phyloP scores from a whole-genome alignment of 2,797 vertebrate species.

The Enteromius radiatus region DNA sequence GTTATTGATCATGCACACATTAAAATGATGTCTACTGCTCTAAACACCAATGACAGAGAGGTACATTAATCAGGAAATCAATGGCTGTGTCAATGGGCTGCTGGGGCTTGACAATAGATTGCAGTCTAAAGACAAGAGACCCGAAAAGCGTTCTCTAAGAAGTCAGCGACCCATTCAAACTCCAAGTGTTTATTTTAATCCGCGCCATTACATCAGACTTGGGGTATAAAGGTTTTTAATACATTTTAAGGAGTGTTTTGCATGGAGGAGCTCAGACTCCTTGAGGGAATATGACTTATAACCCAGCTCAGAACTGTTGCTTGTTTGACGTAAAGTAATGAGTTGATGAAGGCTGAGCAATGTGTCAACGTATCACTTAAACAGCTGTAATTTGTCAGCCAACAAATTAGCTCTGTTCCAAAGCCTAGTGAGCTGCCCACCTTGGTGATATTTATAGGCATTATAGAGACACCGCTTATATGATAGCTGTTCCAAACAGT shows the following conservation, averaged over 20 bases:
- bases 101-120: slow-evolving; percentile 77
- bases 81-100: slow-evolving; percentile 81
- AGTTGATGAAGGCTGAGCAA: slow-evolving; percentile 11
- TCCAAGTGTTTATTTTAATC: slow-evolving; percentile 26
- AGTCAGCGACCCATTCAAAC: slow-evolving; percentile 33
- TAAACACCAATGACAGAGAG: slow-evolving; percentile 83
- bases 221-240: slow-evolving; percentile 59
- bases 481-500: slow-evolving; percentile 11
- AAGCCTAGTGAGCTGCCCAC: slow-evolving; percentile 13
- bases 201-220: slow-evolving; percentile 16
- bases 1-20: slow-evolving; percentile 90
- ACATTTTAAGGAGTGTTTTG: slow-evolving; percentile 1
- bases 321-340: slow-evolving; percentile 40
- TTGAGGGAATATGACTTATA: slow-evolving; percentile 16
- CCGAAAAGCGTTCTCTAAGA: slow-evolving; percentile 60
- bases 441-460: slow-evolving; percentile 4
- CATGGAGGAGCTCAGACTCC: not conserved
- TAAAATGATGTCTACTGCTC: slow-evolving; percentile 89
- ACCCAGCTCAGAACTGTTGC: slow-evolving; percentile 26
- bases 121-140: slow-evolving; percentile 68
- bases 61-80: slow-evolving; percentile 93
- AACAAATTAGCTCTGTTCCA: slow-evolving; percentile 20
- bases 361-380: slow-evolving; percentile 38
- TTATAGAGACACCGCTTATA: not conserved
- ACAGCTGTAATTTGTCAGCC: slow-evolving; percentile 29